Percentiles rank a stretch among this genome's conserved stretches.
These are phyloP conservation scores for Myathropa florea DNA, from an alignment of 2,888 invertebrate genomes.

Conservation along the genomic window DNA sequence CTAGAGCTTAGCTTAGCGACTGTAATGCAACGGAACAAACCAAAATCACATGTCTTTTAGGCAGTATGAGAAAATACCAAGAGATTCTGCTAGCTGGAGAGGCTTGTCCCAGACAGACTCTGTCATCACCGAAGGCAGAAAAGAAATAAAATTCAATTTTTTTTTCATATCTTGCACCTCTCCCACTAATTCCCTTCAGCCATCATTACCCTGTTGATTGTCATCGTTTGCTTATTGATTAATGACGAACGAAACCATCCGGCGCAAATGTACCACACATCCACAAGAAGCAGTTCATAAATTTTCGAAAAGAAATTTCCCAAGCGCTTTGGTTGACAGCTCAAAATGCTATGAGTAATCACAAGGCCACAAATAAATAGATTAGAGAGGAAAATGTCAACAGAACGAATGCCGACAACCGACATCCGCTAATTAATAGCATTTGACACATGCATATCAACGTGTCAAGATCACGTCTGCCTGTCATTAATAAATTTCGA, in stretches of 20 bases:
- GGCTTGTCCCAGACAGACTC: no score
- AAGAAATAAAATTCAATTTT: no score
- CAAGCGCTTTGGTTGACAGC: constrained; percentile 28
- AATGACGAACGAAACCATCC: neutral
- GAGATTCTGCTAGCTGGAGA: no score
- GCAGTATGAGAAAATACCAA: no score
- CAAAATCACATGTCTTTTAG: no score
- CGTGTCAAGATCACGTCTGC: constrained; percentile 60
- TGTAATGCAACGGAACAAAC: no score
- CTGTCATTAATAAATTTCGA: constrained; percentile 58
- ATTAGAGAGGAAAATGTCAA: constrained; percentile 37
- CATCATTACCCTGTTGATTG: neutral
- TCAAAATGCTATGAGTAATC: constrained; percentile 33
- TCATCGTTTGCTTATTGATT: neutral
- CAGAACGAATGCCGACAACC: constrained; percentile 35
- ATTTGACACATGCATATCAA: constrained; percentile 63
- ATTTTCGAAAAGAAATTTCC: constrained; percentile 27
- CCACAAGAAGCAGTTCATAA: constrained; percentile 9
- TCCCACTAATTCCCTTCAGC: neutral
- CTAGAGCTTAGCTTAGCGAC: no score
- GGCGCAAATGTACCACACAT: neutral
- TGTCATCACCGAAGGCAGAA: no score
- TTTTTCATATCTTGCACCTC: neutral
- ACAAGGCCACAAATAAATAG: constrained; percentile 48
- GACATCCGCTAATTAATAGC: constrained; percentile 64